These are phyloP conservation scores for Alcedo quadribrachys DNA, from an alignment of 2,797 vertebrate species.

Conservation along the genomic window DNA sequence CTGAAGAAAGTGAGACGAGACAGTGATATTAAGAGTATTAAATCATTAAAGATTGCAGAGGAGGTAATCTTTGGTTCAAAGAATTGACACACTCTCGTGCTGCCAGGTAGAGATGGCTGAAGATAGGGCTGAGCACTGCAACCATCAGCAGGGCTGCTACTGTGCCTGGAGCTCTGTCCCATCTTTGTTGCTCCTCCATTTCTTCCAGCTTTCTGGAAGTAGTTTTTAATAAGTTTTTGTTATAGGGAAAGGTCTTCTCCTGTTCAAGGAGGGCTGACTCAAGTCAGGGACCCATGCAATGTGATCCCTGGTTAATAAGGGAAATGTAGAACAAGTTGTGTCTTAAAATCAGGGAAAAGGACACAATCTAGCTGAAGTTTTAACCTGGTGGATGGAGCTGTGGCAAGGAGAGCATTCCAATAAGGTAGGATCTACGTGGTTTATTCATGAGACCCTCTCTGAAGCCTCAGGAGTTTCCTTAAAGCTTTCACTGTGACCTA, in stretches of 20 bases:
- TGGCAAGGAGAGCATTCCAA: not conserved
- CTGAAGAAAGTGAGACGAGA: constrained; percentile 59
- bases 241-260: not conserved
- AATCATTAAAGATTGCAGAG: constrained; percentile 43
- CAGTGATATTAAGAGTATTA: constrained; percentile 47
- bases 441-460: not conserved
- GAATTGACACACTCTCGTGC: not conserved
- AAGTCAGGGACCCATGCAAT: not conserved
- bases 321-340: not conserved
- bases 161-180: not conserved
- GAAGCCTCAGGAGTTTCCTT: not conserved
- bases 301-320: not conserved
- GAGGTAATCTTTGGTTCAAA: constrained; percentile 17
- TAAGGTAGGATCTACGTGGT: not conserved
- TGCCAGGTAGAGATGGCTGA: constrained; percentile 17
- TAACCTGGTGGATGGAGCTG: not conserved
- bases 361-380: not conserved
- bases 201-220: not conserved
- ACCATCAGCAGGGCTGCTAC: not conserved
- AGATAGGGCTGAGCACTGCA: not conserved
- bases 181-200: not conserved
- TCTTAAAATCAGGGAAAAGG: not conserved
- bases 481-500: not conserved
- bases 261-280: not conserved
- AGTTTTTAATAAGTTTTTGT: not conserved